Base-by-base conservation (phyloP, 1,140 invertebrate species). In the Bemisia tabaci region DNA sequence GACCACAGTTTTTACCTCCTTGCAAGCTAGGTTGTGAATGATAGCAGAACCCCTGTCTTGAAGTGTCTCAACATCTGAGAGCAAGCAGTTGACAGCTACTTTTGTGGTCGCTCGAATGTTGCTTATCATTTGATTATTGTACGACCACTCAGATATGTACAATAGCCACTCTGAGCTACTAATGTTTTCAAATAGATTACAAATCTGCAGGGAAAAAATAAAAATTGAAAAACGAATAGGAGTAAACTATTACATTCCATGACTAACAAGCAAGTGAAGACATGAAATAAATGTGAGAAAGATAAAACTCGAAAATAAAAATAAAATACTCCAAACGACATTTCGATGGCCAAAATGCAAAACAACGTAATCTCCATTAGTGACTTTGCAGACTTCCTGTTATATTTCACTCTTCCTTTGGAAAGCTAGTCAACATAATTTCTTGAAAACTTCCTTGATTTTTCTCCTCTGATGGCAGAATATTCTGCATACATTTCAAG, bases 1-100 rank as follows among this genome's bases (percentile, higher is more conserved):
- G 86, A 93, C 92, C 89, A 94, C 91, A 79, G 91, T 91, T 87
- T 94, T 94, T 84, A 92, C 92, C 87, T 96, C 93, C 87, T 95
- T 95, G 82, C 89, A 89, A 71, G 91, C 90, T 66, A 95, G 82
- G 77, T 96, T 96, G 78, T 94, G 89, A 67, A 95, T 86, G 63
- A 96, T 87, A 67, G 91, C 91, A 2, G 89, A 84, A 61, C 93
- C 94, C 68, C 85, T 80, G 60, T 91, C 87, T 76, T 91, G 88
- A 67, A 94, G 78, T 62, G 82, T 82, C 12, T 81, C 75, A 22
- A 83, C 83, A 66, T 90, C 88, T 12, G 89, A 86, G 0, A 95
- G 82, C 60, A 92, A 77, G 67, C 88, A 87, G 75, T 95, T 91
- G 1, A 95, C 92, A 17, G 90, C 90, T 24, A 94, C 88, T 81